Percentiles rank a stretch among this genome's conserved stretches.
Conservation (phyloP, 2,113 vertebrate species). For the Microcebus lehilahytsara region DNA sequence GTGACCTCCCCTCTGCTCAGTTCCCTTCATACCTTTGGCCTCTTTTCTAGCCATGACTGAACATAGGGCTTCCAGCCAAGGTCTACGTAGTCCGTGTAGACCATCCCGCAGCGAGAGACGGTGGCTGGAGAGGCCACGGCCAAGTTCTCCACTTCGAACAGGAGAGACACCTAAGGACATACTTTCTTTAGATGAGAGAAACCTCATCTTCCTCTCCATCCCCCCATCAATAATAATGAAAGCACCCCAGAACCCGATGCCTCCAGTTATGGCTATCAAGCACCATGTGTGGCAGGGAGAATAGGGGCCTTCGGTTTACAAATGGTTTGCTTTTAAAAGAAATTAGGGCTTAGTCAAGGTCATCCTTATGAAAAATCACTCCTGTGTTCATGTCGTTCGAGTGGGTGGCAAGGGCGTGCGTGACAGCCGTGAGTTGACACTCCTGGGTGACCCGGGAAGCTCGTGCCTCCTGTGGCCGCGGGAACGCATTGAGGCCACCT, state of each 20-base stretch:
- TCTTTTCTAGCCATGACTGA: constrained; percentile 90
- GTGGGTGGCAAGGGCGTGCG: background rate
- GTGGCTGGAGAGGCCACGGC: constrained; percentile 92
- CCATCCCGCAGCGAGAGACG: constrained; percentile 94
- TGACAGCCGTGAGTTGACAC: background rate
- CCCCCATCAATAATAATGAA: background rate
- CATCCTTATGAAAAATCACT: background rate
- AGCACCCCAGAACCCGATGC: background rate
- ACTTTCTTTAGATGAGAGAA: background rate
- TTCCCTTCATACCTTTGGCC: constrained; percentile 84
- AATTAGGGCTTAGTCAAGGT: background rate
- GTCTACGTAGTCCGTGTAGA: constrained; percentile 89
- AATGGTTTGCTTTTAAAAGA: background rate
- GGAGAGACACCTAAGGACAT: constrained; percentile 88
- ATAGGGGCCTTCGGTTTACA: background rate
- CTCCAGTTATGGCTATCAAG: background rate
- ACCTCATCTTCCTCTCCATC: background rate
- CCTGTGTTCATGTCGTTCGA: background rate
- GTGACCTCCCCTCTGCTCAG: background rate
- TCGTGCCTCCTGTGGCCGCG: rapidly evolving
- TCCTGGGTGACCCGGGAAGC: rapidly evolving
- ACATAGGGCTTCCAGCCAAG: constrained; percentile 92
- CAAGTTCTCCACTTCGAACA: constrained; percentile 94
- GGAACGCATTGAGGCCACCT: background rate
- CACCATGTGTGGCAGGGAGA: background rate